These are phyloP conservation scores for Trilocha varians DNA, from an alignment of 2,888 invertebrate genomes.

Conservation along the genomic window DNA sequence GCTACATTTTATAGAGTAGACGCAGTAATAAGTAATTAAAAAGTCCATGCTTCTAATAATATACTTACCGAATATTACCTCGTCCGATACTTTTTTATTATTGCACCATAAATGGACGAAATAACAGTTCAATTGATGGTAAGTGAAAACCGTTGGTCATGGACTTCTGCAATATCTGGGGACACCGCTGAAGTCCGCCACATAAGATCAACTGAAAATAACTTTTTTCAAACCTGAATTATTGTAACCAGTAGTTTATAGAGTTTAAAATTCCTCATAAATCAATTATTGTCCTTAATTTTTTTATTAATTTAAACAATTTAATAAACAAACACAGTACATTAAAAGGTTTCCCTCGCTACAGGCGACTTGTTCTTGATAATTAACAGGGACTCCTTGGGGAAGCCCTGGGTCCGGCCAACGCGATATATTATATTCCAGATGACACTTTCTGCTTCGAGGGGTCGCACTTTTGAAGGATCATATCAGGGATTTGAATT, in stretches of 20 bases:
- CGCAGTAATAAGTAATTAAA: too few species aligned
- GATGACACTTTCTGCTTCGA: constrained; percentile 47
- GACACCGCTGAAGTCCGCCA: too few species aligned
- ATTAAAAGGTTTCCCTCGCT: constrained; percentile 48
- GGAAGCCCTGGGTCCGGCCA: constrained; percentile 54
- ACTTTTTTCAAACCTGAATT: neutral
- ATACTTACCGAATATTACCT: too few species aligned
- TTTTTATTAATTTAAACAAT: constrained; percentile 11
- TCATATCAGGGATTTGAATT: constrained; percentile 22
- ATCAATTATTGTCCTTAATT: too few species aligned
- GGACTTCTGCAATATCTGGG: too few species aligned
- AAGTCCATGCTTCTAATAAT: too few species aligned
- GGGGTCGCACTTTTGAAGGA: constrained; percentile 58
- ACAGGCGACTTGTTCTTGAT: constrained; percentile 73
- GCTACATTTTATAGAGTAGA: too few species aligned
- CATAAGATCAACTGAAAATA: too few species aligned
- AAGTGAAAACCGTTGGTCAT: too few species aligned
- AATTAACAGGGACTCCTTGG: constrained; percentile 75
- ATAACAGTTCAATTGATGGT: too few species aligned
- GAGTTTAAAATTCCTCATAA: neutral
- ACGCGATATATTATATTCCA: constrained; percentile 68
- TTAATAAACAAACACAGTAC: constrained; percentile 29
- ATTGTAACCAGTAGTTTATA: neutral
- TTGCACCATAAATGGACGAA: too few species aligned
- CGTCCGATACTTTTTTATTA: too few species aligned